These are phyloP conservation scores for Aepyceros melampus DNA, from an alignment of 2,113 vertebrate species.

Conservation along the genomic window DNA sequence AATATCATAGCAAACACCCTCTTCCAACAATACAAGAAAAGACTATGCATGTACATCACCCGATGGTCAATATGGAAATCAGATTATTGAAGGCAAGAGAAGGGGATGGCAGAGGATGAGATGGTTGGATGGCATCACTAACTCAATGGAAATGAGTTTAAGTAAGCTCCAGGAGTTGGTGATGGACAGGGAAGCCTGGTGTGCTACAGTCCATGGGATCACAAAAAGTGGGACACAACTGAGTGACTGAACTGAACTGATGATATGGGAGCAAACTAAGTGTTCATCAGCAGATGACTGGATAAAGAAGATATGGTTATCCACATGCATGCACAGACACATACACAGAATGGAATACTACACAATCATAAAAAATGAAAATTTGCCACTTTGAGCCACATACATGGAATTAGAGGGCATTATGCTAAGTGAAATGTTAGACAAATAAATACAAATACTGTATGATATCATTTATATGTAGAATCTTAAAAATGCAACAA, in stretches of 20 bases:
- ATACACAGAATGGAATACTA: not conserved
- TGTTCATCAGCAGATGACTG: not conserved
- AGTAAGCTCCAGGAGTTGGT: not conserved
- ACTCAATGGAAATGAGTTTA: not conserved
- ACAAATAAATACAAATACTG: not conserved
- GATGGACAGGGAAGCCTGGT: not conserved
- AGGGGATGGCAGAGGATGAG: not conserved
- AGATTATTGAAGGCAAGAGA: not conserved
- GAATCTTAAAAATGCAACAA: not conserved
- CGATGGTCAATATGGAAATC: not conserved
- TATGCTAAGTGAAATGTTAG: not conserved
- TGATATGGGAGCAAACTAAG: not conserved
- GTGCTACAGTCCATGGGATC: not conserved
- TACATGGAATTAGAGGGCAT: not conserved
- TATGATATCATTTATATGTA: not conserved
- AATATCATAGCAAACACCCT: not conserved
- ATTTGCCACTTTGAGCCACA: not conserved
- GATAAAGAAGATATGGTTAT: not conserved
- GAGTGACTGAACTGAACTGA: not conserved
- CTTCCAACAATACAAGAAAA: not conserved
- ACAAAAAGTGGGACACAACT: not conserved
- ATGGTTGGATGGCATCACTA: not conserved
- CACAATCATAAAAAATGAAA: not conserved
- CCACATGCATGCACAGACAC: not conserved
- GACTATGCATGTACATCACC: not conserved